Evolutionary conservation across 2,113 vertebrate genomes (phyloP).

Genomic region (Scomber colias): DNA sequence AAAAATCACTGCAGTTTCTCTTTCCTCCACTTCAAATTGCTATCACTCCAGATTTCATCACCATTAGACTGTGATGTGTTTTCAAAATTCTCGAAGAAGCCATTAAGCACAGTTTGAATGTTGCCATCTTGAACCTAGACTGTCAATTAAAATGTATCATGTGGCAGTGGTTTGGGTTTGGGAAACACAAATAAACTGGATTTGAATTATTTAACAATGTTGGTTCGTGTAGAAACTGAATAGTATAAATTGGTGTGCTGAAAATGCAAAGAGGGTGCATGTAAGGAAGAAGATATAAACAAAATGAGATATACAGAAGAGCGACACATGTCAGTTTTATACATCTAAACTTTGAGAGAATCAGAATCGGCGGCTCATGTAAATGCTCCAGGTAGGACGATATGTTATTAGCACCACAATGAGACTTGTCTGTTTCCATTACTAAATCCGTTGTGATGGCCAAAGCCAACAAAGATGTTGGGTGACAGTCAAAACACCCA

Average conservation of each 20-base stretch:
- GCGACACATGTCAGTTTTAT: conserved; percentile 34
- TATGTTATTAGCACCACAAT: conserved; percentile 14
- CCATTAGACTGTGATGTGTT: conserved; percentile 20
- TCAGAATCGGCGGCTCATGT: neutral
- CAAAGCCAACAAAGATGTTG: conserved; percentile 18
- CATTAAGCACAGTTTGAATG: conserved; percentile 43
- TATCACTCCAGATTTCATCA: conserved; percentile 45
- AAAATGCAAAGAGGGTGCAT: conserved; percentile 22
- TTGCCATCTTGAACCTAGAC: conserved; percentile 42
- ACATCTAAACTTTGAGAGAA: conserved; percentile 21
- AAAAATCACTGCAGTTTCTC: neutral
- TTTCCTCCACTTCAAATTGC: conserved; percentile 15
- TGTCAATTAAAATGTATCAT: conserved; percentile 67
- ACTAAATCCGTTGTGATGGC: conserved; percentile 26
- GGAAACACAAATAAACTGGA: conserved; percentile 12
- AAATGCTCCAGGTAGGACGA: neutral
- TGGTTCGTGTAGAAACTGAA: conserved; percentile 14
- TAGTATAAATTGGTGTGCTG: conserved; percentile 23
- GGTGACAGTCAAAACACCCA: conserved; percentile 56
- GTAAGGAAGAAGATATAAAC: conserved; percentile 24
- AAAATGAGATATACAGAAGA: conserved; percentile 7
- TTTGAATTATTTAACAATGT: conserved; percentile 61
- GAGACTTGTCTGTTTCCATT: conserved; percentile 11
- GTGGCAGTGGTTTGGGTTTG: conserved; percentile 38
- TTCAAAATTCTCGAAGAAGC: conserved; percentile 25